Conservation (phyloP, 2,888 invertebrate genomes). For the Schrankia costaestrigalis region DNA sequence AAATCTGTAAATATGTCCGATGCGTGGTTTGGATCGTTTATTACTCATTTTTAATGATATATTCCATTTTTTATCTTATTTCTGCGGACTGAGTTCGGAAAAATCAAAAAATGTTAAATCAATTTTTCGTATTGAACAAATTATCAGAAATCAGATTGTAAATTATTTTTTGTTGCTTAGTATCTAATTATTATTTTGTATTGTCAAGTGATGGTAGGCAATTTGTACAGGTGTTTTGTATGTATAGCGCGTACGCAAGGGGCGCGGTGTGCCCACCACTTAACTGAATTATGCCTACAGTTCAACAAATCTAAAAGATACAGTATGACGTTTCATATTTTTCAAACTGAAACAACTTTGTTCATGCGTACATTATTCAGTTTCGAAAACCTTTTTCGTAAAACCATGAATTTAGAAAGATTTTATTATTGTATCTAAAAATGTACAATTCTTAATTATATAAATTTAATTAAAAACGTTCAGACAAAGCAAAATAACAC, state of each 20-base stretch:
- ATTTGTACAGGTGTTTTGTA: constrained; percentile 56
- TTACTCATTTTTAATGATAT: constrained; percentile 38
- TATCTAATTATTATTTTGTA: constrained; percentile 51
- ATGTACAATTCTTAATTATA: too few relatives aligned
- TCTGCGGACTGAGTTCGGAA: constrained; percentile 41
- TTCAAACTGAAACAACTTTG: too few relatives aligned
- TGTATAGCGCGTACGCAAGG: constrained; percentile 29
- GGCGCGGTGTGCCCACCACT: constrained; percentile 49
- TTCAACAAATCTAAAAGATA: too few relatives aligned
- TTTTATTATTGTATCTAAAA: too few relatives aligned
- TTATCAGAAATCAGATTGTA: constrained; percentile 44
- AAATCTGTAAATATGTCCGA: constrained; percentile 54
- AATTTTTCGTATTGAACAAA: constrained; percentile 46
- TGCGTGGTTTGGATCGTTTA: constrained; percentile 43
- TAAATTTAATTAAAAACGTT: too few relatives aligned
- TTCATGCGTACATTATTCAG: too few relatives aligned
- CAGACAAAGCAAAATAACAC: too few relatives aligned
- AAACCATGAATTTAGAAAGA: too few relatives aligned
- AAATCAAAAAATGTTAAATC: constrained; percentile 30
- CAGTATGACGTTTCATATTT: too few relatives aligned
- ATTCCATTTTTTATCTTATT: constrained; percentile 40
- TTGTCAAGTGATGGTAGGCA: constrained; percentile 47
- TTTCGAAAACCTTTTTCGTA: too few relatives aligned
- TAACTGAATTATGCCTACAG: constrained; percentile 72
- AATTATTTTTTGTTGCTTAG: constrained; percentile 64